phyloP scores from a whole-genome alignment of 2,797 vertebrate species.

The Poeciliopsis gracilis region DNA sequence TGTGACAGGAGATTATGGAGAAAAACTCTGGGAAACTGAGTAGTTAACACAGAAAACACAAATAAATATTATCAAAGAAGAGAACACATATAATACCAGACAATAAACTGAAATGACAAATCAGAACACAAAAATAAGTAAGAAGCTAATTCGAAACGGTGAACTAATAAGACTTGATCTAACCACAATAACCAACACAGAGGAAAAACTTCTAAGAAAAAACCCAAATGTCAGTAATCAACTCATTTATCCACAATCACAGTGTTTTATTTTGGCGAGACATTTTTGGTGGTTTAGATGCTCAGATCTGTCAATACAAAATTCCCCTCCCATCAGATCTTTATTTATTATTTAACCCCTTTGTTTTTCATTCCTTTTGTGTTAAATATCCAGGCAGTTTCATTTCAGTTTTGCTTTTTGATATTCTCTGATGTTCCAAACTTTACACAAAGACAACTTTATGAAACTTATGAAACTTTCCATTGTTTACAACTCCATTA shows the following conservation, averaged over 20 bases:
- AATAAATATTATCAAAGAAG: no score
- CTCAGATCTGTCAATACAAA: background rate
- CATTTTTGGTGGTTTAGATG: background rate
- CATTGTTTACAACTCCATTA: background rate
- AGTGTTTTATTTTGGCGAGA: background rate
- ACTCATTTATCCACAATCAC: background rate
- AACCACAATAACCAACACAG: no score
- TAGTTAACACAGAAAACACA: background rate
- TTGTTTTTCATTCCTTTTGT: background rate
- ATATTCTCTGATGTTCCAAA: background rate
- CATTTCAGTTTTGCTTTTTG: background rate
- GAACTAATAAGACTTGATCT: no score
- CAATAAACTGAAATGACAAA: background rate
- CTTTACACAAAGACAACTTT: background rate
- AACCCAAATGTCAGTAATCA: background rate
- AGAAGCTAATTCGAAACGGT: no score
- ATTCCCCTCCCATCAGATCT: background rate
- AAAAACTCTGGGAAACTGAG: background rate
- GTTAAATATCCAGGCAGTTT: background rate
- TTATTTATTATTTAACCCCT: background rate
- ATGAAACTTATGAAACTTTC: background rate
- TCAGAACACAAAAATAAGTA: no score
- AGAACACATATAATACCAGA: no score
- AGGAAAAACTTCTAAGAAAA: background rate
- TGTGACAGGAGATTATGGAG: background rate